Conservation (phyloP, 2,888 invertebrate species). For the Chrysotoxum bicinctum region DNA sequence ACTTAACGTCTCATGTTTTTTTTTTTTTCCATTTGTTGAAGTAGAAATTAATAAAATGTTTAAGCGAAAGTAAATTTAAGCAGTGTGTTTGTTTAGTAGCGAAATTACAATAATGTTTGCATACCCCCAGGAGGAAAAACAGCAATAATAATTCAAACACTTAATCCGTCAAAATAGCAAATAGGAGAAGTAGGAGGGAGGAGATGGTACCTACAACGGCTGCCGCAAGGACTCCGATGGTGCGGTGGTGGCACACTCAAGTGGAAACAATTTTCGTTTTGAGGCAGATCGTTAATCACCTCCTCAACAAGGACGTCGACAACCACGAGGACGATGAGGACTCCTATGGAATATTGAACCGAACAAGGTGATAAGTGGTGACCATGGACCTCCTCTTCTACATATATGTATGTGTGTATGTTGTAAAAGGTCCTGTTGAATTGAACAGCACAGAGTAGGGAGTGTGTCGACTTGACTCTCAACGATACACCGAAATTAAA, state of each 20-base stretch:
- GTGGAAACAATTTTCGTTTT: constrained; percentile 64
- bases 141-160: constrained; percentile 61
- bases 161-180: constrained; percentile 47
- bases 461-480: background rate
- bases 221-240: too few relatives aligned
- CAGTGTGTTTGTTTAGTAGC: constrained; percentile 14
- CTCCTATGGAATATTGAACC: constrained; percentile 51
- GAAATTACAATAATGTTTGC: constrained; percentile 59
- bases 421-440: background rate
- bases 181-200: background rate
- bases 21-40: background rate
- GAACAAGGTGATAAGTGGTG: constrained; percentile 50
- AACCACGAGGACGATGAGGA: background rate
- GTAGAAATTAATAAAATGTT: constrained; percentile 13
- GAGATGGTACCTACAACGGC: background rate
- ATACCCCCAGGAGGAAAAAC: constrained; percentile 11
- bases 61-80: constrained; percentile 33
- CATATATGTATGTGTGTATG: background rate
- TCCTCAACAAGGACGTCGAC: constrained; percentile 12
- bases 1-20: constrained; percentile 30
- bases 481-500: constrained; percentile 64
- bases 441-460: constrained; percentile 16
- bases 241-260: constrained; percentile 35
- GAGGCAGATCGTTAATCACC: constrained; percentile 65
- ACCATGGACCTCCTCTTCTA: constrained; percentile 15